Conservation (phyloP, 2,113 vertebrate genomes). For the Chauna torquata region DNA sequence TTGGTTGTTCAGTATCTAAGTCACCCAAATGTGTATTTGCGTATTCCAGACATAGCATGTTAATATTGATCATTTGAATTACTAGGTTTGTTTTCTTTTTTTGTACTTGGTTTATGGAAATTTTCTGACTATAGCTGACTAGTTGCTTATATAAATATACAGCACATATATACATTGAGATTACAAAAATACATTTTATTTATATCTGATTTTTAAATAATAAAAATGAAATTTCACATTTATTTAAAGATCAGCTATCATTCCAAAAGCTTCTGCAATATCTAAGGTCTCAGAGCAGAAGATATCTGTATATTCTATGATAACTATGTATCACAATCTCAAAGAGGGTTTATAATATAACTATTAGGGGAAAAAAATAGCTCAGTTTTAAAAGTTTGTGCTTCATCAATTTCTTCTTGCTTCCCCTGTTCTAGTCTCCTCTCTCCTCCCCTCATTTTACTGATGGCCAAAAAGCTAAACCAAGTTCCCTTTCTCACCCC, state of each 20-base stretch:
- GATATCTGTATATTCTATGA: conserved; percentile 26
- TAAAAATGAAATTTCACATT: conserved; percentile 73
- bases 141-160: conserved; percentile 80
- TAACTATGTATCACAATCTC: conserved; percentile 30
- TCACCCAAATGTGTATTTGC: conserved; percentile 53
- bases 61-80: conserved; percentile 23
- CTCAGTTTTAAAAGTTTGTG: conserved; percentile 74
- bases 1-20: conserved; percentile 73
- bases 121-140: conserved; percentile 57
- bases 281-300: conserved; percentile 55
- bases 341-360: conserved; percentile 35
- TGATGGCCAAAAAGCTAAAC: conserved; percentile 37
- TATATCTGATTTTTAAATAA: conserved; percentile 79
- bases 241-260: conserved; percentile 67
- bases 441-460: conserved; percentile 2
- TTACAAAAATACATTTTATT: conserved; percentile 88
- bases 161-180: conserved; percentile 77
- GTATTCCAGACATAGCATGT: not conserved
- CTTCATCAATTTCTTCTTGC: conserved; percentile 63
- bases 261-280: conserved; percentile 66
- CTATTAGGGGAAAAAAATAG: conserved; percentile 38
- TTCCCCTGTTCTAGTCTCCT: conserved; percentile 17
- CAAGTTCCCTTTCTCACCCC: conserved; percentile 46
- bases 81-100: not conserved
- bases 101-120: conserved; percentile 43